A percentile compares a stretch with the other conserved stretches of the same genome.
Evolutionary conservation across 2,888 invertebrate species (phyloP).

Genomic region (Acanthosoma haemorrhoidale): DNA sequence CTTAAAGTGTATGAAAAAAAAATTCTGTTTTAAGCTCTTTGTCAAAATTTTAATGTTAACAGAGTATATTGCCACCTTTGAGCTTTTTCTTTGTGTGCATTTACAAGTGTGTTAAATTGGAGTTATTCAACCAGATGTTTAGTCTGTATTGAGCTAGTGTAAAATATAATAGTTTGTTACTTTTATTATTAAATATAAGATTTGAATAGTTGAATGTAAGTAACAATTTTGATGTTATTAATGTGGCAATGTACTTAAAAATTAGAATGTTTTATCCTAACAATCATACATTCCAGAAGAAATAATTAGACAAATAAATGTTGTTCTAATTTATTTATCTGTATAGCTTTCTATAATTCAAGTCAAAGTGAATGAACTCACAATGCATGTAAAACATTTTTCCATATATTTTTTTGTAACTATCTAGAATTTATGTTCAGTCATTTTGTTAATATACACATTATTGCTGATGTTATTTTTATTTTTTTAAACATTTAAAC

Average conservation of each 20-base stretch:
- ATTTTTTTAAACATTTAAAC: neutral
- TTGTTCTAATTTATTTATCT: conserved; percentile 15
- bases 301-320: conserved; percentile 4
- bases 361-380: neutral
- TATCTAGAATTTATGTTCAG: conserved; percentile 16
- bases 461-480: conserved; percentile 14
- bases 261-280: conserved; percentile 16
- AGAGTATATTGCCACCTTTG: conserved; percentile 16
- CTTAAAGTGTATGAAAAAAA: conserved; percentile 5
- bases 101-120: neutral
- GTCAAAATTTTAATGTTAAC: conserved; percentile 13
- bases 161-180: neutral
- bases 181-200: neutral
- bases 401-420: neutral
- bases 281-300: conserved; percentile 21
- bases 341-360: conserved; percentile 6
- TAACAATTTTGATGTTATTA: neutral
- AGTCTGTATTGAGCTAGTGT: neutral
- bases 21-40: conserved; percentile 25
- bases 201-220: neutral
- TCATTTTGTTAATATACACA: conserved; percentile 23
- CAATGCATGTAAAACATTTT: neutral
- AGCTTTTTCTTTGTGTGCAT: conserved; percentile 12
- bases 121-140: neutral
- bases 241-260: conserved; percentile 26